phyloP scores from a whole-genome alignment of 2,113 vertebrate genomes.

The Gallinago undulata region DNA sequence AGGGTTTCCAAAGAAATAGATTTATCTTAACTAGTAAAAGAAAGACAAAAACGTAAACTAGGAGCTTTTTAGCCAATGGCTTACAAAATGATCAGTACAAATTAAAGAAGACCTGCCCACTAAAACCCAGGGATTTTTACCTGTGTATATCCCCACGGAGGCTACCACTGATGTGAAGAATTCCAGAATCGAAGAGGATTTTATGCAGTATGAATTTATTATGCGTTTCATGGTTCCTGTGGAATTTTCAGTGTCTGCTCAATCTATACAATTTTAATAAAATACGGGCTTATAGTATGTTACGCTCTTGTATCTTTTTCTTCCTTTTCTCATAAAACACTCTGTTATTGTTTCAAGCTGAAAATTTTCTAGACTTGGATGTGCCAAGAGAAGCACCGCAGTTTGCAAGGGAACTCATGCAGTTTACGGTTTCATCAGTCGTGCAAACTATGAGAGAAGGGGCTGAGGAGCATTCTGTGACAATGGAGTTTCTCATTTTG shows the following conservation, averaged over 20 bases:
- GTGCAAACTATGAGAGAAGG: not conserved
- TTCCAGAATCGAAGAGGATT: not conserved
- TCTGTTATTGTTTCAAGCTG: not conserved
- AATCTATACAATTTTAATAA: not conserved
- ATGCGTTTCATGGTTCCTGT: not conserved
- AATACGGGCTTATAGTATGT: not conserved
- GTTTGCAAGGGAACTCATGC: not conserved
- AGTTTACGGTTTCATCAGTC: not conserved
- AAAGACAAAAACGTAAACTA: not conserved
- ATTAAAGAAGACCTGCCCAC: not conserved
- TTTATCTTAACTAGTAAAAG: not conserved
- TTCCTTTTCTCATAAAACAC: not conserved
- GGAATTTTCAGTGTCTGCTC: slow-evolving; percentile 15
- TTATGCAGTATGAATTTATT: not conserved
- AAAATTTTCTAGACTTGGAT: not conserved
- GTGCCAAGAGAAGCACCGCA: rapidly evolving
- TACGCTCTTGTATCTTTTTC: not conserved
- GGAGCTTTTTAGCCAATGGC: not conserved
- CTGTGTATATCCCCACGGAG: not conserved
- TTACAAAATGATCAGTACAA: not conserved
- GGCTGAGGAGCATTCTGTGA: not conserved
- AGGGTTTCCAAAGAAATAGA: not conserved
- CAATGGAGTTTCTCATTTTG: not conserved
- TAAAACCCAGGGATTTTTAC: not conserved
- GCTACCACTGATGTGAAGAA: not conserved